Percentiles rank a stretch among this genome's conserved stretches.
phyloP scores from a whole-genome alignment of 2,888 invertebrate species.

The Catocala nupta region DNA sequence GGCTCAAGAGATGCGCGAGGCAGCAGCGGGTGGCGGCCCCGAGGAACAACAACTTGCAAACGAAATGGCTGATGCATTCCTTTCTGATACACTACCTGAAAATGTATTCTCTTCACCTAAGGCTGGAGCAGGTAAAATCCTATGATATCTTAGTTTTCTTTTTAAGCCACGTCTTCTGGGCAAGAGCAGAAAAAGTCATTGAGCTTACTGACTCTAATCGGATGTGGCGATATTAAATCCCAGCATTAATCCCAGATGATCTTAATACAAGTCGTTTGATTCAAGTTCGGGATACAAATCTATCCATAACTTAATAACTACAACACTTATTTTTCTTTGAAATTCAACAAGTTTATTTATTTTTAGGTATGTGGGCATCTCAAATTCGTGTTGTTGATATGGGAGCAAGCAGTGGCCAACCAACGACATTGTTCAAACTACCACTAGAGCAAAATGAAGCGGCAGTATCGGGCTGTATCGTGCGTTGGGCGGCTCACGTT shows the following conservation, averaged over 20 bases:
- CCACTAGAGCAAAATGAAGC: constrained; percentile 98
- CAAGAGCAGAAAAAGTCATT: constrained; percentile 76
- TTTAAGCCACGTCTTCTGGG: constrained; percentile 83
- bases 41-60: constrained; percentile 98
- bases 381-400: constrained; percentile 95
- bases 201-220: constrained; percentile 83
- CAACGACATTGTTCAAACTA: constrained; percentile 92
- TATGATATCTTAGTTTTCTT: background rate
- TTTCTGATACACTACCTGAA: constrained; percentile 98
- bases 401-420: constrained; percentile 86
- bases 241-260: constrained; percentile 85
- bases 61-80: constrained; percentile 98
- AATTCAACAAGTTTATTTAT: background rate
- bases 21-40: constrained; percentile 92
- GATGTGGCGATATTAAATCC: constrained; percentile 80
- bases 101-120: constrained; percentile 98
- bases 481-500: constrained; percentile 90
- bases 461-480: constrained; percentile 94
- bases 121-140: constrained; percentile 91
- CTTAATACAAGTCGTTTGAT: constrained; percentile 79
- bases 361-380: constrained; percentile 97
- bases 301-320: constrained; percentile 8
- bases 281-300: constrained; percentile 79
- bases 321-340: background rate
- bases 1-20: constrained; percentile 99